Evolutionary conservation across 2,888 invertebrate genomes (phyloP).

Genomic region (Cryptocephalus primarius): DNA sequence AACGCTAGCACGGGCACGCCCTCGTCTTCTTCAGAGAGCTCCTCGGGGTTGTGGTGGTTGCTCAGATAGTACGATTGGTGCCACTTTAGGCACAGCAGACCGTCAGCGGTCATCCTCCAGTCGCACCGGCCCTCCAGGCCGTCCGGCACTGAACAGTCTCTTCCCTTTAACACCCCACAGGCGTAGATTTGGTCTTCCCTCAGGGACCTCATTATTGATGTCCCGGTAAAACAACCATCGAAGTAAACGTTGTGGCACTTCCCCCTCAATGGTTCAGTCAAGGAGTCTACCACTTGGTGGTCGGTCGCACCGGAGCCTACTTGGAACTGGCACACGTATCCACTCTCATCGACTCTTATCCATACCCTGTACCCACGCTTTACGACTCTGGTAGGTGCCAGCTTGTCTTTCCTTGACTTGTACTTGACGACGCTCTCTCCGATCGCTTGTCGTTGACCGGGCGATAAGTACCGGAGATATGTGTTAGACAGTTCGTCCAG

Average conservation of each 20-base stretch:
- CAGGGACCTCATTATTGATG: background rate
- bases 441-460: slow-evolving; percentile 8
- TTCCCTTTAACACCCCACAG: background rate
- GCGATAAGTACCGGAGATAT: background rate
- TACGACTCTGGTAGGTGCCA: slow-evolving; percentile 2
- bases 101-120: too few species aligned
- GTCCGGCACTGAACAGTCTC: background rate
- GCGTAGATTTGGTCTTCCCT: background rate
- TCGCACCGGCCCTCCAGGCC: too few species aligned
- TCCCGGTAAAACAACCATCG: slow-evolving; percentile 1
- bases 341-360: slow-evolving; percentile 1
- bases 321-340: slow-evolving; percentile 1
- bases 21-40: too few species aligned
- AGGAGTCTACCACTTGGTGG: background rate
- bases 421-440: slow-evolving; percentile 17
- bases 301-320: background rate
- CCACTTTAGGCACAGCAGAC: too few species aligned
- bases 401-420: slow-evolving; percentile 10
- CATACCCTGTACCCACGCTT: slow-evolving; percentile 4
- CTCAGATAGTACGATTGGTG: too few species aligned
- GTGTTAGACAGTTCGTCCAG: slow-evolving; percentile 5
- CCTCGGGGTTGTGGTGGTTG: too few species aligned
- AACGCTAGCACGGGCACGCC: too few species aligned
- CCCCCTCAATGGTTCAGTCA: background rate
- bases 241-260: background rate